Percentiles rank a stretch among this genome's conserved stretches.
These are phyloP conservation scores for Drymonia ruficornis DNA, from an alignment of 2,888 invertebrate species.

Conservation along the genomic window DNA sequence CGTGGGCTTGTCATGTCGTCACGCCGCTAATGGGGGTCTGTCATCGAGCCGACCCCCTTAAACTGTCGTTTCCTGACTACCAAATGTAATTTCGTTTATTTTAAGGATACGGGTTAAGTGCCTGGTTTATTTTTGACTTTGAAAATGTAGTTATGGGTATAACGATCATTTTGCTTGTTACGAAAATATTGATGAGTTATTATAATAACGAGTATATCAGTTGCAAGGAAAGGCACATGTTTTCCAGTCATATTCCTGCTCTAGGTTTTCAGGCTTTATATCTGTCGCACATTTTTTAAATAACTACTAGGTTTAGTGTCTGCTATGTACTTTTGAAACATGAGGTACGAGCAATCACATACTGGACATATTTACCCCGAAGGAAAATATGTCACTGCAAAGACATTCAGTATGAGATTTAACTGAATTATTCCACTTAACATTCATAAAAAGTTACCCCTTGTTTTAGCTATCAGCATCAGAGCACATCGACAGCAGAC, in stretches of 20 bases:
- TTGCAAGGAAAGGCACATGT: no score
- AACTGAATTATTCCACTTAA: no score
- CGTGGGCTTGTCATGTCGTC: conserved; percentile 73
- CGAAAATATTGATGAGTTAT: neutral
- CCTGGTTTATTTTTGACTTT: conserved; percentile 36
- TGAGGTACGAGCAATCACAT: neutral
- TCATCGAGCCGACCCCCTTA: conserved; percentile 74
- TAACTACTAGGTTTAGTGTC: neutral
- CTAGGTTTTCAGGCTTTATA: neutral
- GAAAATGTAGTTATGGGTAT: conserved; percentile 14
- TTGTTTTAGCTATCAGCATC: conserved; percentile 17
- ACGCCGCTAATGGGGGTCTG: conserved; percentile 76
- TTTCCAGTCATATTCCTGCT: no score
- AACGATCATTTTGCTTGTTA: neutral
- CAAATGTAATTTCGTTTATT: conserved; percentile 48
- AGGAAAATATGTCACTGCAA: no score
- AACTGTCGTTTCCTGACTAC: conserved; percentile 73
- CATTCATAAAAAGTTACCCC: neutral
- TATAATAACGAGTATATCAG: neutral
- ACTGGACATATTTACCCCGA: neutral
- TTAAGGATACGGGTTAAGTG: conserved; percentile 46
- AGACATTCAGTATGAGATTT: no score
- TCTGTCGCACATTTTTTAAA: neutral
- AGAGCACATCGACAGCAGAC: conserved; percentile 42
- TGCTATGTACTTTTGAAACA: neutral